Conservation (phyloP, 2,797 vertebrate genomes). For the Falco novaeseelandiae region DNA sequence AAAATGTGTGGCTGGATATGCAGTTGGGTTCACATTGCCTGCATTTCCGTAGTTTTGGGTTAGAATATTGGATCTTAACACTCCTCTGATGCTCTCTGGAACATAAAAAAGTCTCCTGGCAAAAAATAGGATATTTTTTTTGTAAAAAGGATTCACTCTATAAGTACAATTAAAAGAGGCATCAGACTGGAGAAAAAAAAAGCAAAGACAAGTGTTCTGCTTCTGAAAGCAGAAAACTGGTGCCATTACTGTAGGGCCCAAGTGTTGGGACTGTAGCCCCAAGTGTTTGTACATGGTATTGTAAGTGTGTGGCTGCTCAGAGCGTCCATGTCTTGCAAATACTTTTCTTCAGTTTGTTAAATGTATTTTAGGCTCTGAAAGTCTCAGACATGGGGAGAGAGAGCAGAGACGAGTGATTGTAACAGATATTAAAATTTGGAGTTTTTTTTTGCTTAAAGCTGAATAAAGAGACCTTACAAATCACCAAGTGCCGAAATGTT, state of each 20-base stretch:
- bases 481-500: neutral
- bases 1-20: neutral
- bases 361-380: slow-evolving; percentile 11
- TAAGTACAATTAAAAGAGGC: neutral
- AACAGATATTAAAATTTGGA: slow-evolving; percentile 37
- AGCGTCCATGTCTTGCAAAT: neutral
- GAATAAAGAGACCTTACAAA: slow-evolving; percentile 26
- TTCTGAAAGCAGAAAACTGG: neutral
- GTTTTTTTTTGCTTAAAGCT: slow-evolving; percentile 1
- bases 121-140: neutral
- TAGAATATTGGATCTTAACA: neutral
- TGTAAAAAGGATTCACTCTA: neutral
- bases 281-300: neutral
- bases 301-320: neutral
- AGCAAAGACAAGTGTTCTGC: neutral
- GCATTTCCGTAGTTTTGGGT: neutral
- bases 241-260: neutral
- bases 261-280: neutral
- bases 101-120: neutral
- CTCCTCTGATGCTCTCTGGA: neutral
- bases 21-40: neutral
- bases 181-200: neutral
- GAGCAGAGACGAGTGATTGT: neutral
- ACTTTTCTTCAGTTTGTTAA: slow-evolving; percentile 8
- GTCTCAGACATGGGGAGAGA: neutral